Base-by-base conservation (phyloP, 2,888 invertebrate species). In the Nowickia ferox region DNA sequence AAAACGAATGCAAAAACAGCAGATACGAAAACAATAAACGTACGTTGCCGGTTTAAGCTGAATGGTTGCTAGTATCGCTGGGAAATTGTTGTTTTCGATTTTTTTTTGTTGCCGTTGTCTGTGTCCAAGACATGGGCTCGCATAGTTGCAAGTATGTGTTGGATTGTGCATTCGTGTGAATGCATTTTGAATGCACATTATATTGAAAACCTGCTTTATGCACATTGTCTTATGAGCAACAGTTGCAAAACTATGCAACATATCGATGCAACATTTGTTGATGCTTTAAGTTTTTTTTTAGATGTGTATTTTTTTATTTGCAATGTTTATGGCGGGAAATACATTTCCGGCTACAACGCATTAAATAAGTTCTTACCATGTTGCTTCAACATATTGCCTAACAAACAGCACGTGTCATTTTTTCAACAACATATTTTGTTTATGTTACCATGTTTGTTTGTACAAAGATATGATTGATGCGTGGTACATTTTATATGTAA, bases 291-390 rank as follows among this genome's bases (percentile, higher is more conserved):
- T 63, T 22, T 13, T 46, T 55, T 17, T 59, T 40, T n/a, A n/a
- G n/a, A n/a, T n/a, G n/a, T n/a, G 15, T 63, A n/a, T 13, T 46
- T 55, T 17, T 59, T 40, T 59, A 38, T 59, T 42, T 76, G 53
- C 11, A 46, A 42, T 51, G 71, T 77, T 85, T 84, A 85, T 87
- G 87, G 87, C 83, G 87, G 87, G 87, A 87, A 87, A 84, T 80
- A 68, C 46, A 84, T 74, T 83, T 87, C 82, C 82, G 83, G 66
- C 61, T 59, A 38, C 55, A 38, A 75, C 69, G 57, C 42, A 38
- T 44, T 6, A 9, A 38, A n/a, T 8, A 42, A 17, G 19, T 9
- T 55, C 1, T 59, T 65, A 11, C 15, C 11, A 38, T 75, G 75
- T 61, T 83, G 51, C 30, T n/a, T 53, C 66, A 59, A 75, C 76